Conservation (phyloP, 2,113 vertebrate genomes). For the Dasyornis broadbenti region DNA sequence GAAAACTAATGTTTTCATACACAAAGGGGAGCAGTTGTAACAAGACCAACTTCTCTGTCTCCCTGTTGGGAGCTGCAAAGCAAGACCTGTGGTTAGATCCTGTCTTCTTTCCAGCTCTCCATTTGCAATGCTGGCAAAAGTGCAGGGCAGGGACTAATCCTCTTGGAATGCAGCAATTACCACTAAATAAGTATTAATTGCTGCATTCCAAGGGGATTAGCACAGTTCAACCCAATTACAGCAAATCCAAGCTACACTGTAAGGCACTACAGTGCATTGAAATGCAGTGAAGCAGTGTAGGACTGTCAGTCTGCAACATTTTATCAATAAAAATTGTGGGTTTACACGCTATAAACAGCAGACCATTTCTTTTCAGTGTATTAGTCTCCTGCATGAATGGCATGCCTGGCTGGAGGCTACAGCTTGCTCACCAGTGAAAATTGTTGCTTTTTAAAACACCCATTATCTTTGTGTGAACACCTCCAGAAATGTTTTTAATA, state of each 20-base stretch:
- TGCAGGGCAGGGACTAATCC: constrained; percentile 40
- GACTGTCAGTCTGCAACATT: constrained; percentile 1
- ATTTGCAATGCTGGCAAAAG: background rate
- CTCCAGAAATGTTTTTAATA: background rate
- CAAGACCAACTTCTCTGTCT: background rate
- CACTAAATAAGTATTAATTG: constrained; percentile 58
- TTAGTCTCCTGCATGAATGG: background rate
- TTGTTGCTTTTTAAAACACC: constrained; percentile 4
- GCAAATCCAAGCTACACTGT: background rate
- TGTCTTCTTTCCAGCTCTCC: background rate
- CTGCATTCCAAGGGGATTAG: constrained; percentile 58
- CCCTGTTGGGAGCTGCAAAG: background rate
- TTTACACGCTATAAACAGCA: background rate
- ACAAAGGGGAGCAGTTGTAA: background rate
- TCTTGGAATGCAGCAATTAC: constrained; percentile 55
- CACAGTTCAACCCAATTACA: constrained; percentile 48
- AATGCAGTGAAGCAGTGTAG: background rate
- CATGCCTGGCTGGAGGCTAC: constrained; percentile 3
- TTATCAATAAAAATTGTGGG: constrained; percentile 21
- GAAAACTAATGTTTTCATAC: background rate
- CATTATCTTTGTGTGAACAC: constrained; percentile 17
- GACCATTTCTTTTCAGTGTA: background rate
- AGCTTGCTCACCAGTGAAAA: background rate
- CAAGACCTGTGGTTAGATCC: background rate
- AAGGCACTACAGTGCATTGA: background rate